These are phyloP conservation scores for Python bivittatus DNA, from an alignment of 2,113 vertebrate species.

Conservation along the genomic window DNA sequence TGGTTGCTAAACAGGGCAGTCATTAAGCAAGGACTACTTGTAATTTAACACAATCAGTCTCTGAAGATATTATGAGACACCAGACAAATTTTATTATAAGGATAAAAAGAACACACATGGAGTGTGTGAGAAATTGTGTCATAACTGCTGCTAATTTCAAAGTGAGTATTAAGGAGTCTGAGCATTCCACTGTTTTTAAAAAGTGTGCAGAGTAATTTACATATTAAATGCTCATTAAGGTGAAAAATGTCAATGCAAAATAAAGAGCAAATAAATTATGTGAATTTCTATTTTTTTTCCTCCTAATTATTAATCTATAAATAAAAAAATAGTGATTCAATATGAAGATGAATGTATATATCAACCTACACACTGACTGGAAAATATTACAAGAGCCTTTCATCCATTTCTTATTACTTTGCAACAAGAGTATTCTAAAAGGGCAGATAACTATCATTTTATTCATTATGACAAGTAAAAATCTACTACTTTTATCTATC, in stretches of 20 bases:
- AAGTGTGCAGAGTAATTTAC: constrained; percentile 61
- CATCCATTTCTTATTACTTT: constrained; percentile 34
- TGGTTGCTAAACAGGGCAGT: not conserved
- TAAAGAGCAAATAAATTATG: constrained; percentile 62
- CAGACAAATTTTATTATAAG: not conserved
- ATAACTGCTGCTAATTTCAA: constrained; percentile 51
- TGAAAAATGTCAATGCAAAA: constrained; percentile 60
- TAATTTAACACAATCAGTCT: not conserved
- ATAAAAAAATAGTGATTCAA: constrained; percentile 39
- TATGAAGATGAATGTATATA: constrained; percentile 51
- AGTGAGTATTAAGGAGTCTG: constrained; percentile 37
- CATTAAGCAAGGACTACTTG: not conserved
- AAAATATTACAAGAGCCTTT: constrained; percentile 42
- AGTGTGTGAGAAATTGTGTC: constrained; percentile 1
- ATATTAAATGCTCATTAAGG: constrained; percentile 69
- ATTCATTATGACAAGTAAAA: constrained; percentile 38
- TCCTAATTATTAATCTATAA: constrained; percentile 56
- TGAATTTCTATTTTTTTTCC: constrained; percentile 24
- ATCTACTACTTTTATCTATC: constrained; percentile 38
- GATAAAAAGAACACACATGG: not conserved
- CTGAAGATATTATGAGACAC: not conserved
- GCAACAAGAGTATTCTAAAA: constrained; percentile 36
- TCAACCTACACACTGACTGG: constrained; percentile 49
- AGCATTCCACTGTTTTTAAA: constrained; percentile 28
- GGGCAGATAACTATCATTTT: constrained; percentile 21